Percentiles rank a stretch among this genome's conserved stretches.
phyloP scores from a whole-genome alignment of 2,888 invertebrate genomes.

The Ectemnius lituratus region DNA sequence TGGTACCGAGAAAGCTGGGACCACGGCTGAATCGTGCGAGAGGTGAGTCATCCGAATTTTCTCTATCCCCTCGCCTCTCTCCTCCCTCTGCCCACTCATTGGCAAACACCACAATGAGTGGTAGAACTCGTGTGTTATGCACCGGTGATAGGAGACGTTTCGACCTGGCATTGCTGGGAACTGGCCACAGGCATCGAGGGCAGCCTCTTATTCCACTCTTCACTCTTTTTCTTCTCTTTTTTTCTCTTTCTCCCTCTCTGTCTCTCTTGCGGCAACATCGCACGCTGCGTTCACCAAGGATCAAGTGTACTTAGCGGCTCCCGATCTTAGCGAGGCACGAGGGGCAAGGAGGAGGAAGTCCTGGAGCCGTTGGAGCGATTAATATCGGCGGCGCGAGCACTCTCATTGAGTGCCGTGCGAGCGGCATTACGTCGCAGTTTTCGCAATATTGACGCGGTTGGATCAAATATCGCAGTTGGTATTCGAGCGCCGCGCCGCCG shows the following conservation, averaged over 20 bases:
- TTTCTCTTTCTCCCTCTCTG: no score
- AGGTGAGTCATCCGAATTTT: constrained; percentile 3
- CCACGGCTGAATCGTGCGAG: constrained; percentile 16
- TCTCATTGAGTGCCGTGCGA: background rate
- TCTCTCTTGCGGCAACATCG: no score
- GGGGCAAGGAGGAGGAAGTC: constrained; percentile 9
- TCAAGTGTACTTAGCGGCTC: no score
- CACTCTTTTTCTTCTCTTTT: background rate
- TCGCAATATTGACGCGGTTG: background rate
- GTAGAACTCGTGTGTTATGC: background rate
- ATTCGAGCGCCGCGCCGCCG: no score
- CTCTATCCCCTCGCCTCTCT: constrained; percentile 9
- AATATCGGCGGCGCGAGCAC: constrained; percentile 14
- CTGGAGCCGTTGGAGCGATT: background rate
- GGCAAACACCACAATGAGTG: background rate
- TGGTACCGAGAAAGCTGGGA: constrained; percentile 37
- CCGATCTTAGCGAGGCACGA: background rate
- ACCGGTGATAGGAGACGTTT: background rate
- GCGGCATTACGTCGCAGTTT: constrained; percentile 7
- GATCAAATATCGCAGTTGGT: constrained; percentile 2
- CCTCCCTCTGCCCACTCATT: background rate
- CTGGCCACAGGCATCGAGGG: no score
- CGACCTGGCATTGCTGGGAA: background rate
- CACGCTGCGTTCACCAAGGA: no score
- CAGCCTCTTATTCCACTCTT: no score